Conservation (phyloP, 2,113 vertebrate species). For the Dipodomys merriami region DNA sequence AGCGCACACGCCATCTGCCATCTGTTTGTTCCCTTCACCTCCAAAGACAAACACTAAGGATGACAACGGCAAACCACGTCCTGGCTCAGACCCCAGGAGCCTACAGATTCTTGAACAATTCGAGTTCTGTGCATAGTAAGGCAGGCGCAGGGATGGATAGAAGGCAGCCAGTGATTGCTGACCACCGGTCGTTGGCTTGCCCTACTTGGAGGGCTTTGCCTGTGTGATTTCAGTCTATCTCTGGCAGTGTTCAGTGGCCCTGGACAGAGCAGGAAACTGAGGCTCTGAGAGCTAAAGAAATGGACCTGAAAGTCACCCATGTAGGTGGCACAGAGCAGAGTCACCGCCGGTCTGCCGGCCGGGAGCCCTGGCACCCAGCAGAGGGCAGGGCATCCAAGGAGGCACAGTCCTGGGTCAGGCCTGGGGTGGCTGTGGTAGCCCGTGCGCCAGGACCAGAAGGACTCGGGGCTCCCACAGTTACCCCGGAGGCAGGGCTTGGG, state of each 20-base stretch:
- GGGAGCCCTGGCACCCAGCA: fast-evolving
- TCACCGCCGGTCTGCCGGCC: neutral
- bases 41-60: neutral
- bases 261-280: neutral
- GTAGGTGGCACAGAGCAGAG: neutral
- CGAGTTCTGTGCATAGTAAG: neutral
- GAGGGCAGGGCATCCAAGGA: neutral
- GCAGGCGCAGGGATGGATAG: neutral
- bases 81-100: neutral
- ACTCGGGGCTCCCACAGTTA: constrained; percentile 48
- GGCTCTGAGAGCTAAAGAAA: neutral
- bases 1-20: fast-evolving
- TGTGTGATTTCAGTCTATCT: neutral
- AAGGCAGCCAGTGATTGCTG: neutral
- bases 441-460: neutral
- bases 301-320: neutral
- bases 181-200: neutral
- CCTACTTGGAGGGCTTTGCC: neutral
- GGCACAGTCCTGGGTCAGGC: neutral
- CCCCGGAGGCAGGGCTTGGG: constrained; percentile 72
- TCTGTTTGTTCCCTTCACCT: neutral
- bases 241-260: neutral
- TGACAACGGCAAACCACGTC: neutral
- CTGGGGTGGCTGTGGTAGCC: fast-evolving
- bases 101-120: neutral